Conservation (phyloP, 2,113 vertebrate genomes). For the Cavia aperea region DNA sequence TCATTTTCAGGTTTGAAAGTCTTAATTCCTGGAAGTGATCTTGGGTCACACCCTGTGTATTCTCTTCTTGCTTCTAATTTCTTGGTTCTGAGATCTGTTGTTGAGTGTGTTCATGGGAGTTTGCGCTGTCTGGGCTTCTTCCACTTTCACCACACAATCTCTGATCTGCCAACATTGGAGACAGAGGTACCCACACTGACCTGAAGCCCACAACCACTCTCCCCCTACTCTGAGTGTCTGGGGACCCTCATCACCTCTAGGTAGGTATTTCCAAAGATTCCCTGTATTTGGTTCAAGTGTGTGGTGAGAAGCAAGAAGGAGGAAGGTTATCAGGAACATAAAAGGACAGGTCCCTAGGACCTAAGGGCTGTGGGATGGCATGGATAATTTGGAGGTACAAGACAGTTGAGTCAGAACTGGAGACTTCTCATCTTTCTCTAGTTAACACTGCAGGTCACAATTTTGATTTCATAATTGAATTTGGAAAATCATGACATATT, state of each 20-base stretch:
- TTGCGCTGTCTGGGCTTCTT: neutral
- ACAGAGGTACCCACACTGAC: neutral
- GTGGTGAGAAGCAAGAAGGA: neutral
- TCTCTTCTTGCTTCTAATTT: neutral
- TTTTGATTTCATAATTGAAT: neutral
- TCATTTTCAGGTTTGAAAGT: neutral
- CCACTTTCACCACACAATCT: neutral
- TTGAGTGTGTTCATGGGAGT: neutral
- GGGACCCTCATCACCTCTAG: neutral
- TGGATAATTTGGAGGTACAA: neutral
- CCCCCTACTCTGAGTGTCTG: neutral
- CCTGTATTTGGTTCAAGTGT: neutral
- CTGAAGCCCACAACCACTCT: neutral
- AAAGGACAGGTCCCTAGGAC: too few species aligned
- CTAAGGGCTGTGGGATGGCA: fast-evolving
- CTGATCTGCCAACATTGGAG: neutral
- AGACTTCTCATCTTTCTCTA: neutral
- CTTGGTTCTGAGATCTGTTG: neutral
- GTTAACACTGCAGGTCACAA: neutral
- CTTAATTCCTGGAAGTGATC: neutral
- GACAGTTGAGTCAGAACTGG: neutral
- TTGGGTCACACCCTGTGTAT: neutral
- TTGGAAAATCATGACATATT: neutral
- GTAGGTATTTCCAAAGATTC: neutral
- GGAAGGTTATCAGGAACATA: neutral